Evolutionary conservation across 2,888 invertebrate genomes (phyloP).

Genomic region (Epistrophe eligans): DNA sequence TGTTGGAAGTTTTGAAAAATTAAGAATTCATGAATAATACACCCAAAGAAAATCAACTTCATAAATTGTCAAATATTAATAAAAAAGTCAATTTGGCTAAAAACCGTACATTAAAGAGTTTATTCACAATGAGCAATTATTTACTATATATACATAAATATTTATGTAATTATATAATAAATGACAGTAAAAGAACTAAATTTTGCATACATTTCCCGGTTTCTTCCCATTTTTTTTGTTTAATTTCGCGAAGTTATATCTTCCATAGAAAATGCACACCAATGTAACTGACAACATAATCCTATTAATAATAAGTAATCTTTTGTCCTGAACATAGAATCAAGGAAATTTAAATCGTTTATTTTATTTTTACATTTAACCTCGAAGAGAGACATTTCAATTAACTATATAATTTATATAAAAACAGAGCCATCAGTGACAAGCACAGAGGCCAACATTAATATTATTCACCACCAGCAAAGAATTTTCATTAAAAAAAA

Average conservation of each 20-base stretch:
- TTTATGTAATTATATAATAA: too few relatives aligned
- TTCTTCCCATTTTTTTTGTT: not conserved
- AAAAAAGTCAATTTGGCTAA: too few relatives aligned
- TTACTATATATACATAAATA: too few relatives aligned
- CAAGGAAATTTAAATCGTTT: not conserved
- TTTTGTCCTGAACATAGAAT: not conserved
- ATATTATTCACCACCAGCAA: conserved; percentile 50
- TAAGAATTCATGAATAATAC: too few relatives aligned
- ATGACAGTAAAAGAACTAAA: too few relatives aligned
- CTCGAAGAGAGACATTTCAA: conserved; percentile 15
- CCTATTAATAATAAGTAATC: conserved; percentile 40
- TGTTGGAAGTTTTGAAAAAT: too few relatives aligned
- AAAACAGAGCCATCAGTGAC: conserved; percentile 11
- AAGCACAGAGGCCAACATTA: conserved; percentile 35
- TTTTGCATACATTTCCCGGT: too few relatives aligned
- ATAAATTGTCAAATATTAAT: too few relatives aligned
- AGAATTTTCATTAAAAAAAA: conserved; percentile 53
- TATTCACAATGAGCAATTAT: too few relatives aligned
- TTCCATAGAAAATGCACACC: not conserved
- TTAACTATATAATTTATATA: not conserved
- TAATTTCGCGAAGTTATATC: not conserved
- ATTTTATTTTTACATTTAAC: conserved; percentile 4
- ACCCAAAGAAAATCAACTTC: too few relatives aligned
- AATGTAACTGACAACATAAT: conserved; percentile 38
- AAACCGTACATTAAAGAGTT: too few relatives aligned